phyloP scores from a whole-genome alignment of 2,113 vertebrate genomes.

The Toxostoma redivivum region DNA sequence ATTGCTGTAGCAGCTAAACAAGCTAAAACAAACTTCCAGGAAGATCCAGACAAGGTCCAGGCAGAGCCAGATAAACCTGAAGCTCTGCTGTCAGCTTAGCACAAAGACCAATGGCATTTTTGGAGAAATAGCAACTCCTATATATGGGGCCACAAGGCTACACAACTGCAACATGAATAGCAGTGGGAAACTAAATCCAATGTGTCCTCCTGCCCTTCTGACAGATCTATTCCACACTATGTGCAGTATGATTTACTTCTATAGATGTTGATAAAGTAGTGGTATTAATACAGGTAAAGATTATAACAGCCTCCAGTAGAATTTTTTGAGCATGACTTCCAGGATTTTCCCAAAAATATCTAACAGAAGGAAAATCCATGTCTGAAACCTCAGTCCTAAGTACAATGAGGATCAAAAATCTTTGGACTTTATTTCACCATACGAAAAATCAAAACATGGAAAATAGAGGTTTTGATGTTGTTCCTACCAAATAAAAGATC shows the following conservation, averaged over 20 bases:
- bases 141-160: not conserved
- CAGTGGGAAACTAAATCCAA: not conserved
- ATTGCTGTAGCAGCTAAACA: not conserved
- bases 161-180: accelerated
- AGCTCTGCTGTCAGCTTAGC: not conserved
- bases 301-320: not conserved
- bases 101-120: not conserved
- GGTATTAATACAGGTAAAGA: accelerated
- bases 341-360: not conserved
- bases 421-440: not conserved
- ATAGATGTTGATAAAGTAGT: not conserved
- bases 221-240: not conserved
- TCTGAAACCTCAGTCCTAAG: not conserved
- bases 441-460: not conserved
- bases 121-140: not conserved
- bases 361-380: not conserved
- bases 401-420: not conserved
- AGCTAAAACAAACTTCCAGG: not conserved
- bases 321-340: not conserved
- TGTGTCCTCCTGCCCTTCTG: not conserved
- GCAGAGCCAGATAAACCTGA: not conserved
- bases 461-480: accelerated
- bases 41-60: not conserved
- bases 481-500: not conserved
- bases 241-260: not conserved